Evolutionary conservation across 2,888 invertebrate species (phyloP).

Genomic region (Ichneumoninae sp.): DNA sequence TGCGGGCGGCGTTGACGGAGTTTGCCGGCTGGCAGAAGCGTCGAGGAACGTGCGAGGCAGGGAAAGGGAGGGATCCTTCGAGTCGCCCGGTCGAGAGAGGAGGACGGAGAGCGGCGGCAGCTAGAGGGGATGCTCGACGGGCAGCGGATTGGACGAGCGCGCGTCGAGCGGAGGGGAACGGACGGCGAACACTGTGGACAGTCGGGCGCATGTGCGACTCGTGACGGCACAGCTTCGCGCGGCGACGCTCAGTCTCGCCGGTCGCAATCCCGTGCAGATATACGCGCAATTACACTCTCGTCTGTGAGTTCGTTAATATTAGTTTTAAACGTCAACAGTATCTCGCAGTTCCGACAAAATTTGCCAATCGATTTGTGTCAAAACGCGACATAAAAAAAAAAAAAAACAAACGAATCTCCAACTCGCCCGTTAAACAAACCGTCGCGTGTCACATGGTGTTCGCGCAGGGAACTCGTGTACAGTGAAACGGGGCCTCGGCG

Average conservation of each 20-base stretch:
- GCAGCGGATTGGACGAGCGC: constrained; percentile 47
- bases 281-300: constrained; percentile 80
- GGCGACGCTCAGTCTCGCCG: constrained; percentile 83
- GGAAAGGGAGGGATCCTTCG: not conserved
- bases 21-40: constrained; percentile 20
- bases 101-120: constrained; percentile 15
- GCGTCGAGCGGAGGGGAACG: constrained; percentile 65
- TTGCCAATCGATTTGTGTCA: not conserved
- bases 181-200: constrained; percentile 62
- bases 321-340: not conserved
- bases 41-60: constrained; percentile 8
- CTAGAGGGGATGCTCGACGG: constrained; percentile 49
- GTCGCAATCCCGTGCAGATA: constrained; percentile 81
- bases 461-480: not conserved
- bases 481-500: not conserved
- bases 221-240: constrained; percentile 75
- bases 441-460: not conserved
- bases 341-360: not conserved
- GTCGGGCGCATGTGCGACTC: constrained; percentile 75
- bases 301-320: constrained; percentile 22
- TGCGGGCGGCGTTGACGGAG: constrained; percentile 19
- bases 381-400: not conserved
- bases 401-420: not conserved
- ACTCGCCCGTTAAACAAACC: not conserved
- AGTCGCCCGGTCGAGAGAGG: constrained; percentile 23